Base-by-base conservation (phyloP, 1,140 invertebrate genomes). In the Achatina immaculata region DNA sequence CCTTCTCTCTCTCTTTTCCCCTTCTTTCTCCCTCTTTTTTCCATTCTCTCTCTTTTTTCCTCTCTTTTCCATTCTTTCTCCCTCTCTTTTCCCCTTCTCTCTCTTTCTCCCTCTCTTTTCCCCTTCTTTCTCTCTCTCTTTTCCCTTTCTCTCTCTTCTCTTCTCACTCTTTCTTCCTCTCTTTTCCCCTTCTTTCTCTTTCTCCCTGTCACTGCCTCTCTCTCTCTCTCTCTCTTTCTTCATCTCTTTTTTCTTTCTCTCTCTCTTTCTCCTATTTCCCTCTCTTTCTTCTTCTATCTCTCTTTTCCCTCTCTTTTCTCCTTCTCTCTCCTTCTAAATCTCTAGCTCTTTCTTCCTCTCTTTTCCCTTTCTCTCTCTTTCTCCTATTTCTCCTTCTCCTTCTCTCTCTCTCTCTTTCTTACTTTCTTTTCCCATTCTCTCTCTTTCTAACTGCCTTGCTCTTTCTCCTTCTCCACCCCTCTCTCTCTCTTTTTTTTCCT, bases 351-450 rank as follows among this genome's bases (percentile, higher is more conserved):
- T 0, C 45, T 45, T 43, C 45, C 0, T 68, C 14, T 68, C 14
- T 24, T 14, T 51, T 78, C 31, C 43, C 38, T 21, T n/a, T 31
- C 28, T 43, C 40, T 31, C 11, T 6, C 7, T 48, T 45, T 28
- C 38, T 2, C 24, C 38, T 34, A n/a, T 51, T 31, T 58, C 43
- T 51, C 43, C 42, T 19, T 51, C 43, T 51, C 24, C 42, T 28
- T 76, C 51, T 45, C 51, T 77, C 51, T 58, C 14, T 58, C 36
- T 77, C 58, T 68, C 58, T 68, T 42, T 45, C 36, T 62, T 0
- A 19, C n/a, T 77, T 38, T 62, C 68, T 31, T n/a, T n/a, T n/a
- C n/a, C n/a, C n/a, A n/a, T 3, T 28, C 72, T 45, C 72, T n/a
- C 72, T 74, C 72, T 43, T 43, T 6, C 72, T 45, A 21, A 42